Percentiles rank a stretch among this genome's conserved stretches.
phyloP scores from a whole-genome alignment of 2,888 invertebrate genomes.

The Tubulanus polymorphus region DNA sequence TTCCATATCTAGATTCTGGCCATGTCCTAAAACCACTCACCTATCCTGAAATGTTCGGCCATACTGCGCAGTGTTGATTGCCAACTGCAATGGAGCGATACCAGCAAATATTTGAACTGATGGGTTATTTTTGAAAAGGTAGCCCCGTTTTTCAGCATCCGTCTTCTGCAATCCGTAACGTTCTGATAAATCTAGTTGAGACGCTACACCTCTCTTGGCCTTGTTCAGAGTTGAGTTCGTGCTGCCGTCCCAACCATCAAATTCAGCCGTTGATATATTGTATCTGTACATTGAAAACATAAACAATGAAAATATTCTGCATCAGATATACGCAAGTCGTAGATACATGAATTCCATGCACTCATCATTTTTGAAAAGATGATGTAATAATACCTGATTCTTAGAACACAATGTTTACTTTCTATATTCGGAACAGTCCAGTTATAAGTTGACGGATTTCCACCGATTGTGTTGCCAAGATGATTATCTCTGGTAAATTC shows the following conservation, averaged over 20 bases:
- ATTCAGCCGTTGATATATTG: conserved; percentile 51
- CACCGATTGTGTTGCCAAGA: conserved; percentile 48
- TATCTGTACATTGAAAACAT: conserved; percentile 31
- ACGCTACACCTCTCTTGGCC: conserved; percentile 17
- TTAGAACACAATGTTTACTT: conserved; percentile 43
- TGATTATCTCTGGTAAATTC: conserved; percentile 50
- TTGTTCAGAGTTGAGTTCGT: conserved; percentile 25
- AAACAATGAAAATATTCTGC: too few relatives aligned
- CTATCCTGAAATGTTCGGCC: conserved; percentile 52
- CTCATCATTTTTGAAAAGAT: too few relatives aligned
- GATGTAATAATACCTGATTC: too few relatives aligned
- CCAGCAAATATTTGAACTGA: conserved; percentile 44
- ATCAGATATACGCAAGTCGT: too few relatives aligned
- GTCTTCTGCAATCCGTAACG: conserved; percentile 31
- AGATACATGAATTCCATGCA: too few relatives aligned
- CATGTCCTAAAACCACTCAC: conserved; percentile 23
- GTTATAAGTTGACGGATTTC: conserved; percentile 44
- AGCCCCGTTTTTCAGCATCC: conserved; percentile 37
- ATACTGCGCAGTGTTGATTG: conserved; percentile 51
- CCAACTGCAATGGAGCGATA: conserved; percentile 35
- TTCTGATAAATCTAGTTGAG: conserved; percentile 29
- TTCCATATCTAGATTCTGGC: too few relatives aligned
- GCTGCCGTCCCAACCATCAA: conserved; percentile 38
- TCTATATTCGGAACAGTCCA: conserved; percentile 48
- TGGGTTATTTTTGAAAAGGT: conserved; percentile 45